Conservation (phyloP, 2,797 vertebrate species). For the Paguma larvata region DNA sequence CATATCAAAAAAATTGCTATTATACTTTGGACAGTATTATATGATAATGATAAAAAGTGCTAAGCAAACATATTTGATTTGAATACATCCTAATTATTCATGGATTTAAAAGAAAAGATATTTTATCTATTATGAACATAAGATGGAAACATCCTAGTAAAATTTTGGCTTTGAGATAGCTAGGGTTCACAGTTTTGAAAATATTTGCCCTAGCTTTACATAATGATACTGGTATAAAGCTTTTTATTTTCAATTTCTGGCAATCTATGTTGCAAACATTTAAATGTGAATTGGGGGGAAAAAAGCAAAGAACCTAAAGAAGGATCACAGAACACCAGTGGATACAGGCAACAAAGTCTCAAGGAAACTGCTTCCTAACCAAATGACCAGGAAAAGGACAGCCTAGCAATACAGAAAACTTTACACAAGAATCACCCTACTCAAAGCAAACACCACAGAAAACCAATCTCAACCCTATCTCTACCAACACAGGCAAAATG, state of each 20-base stretch:
- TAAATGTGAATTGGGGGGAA: background rate
- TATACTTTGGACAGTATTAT: background rate
- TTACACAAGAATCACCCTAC: background rate
- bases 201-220: background rate
- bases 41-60: background rate
- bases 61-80: background rate
- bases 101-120: background rate
- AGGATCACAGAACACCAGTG: background rate
- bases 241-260: constrained; percentile 2
- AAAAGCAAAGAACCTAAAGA: background rate
- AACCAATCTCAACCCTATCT: background rate
- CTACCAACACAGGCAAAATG: background rate
- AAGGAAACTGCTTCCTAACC: background rate
- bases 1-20: constrained; percentile 20
- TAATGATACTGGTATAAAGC: background rate
- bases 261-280: constrained; percentile 1
- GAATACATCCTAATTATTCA: background rate
- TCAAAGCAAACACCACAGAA: background rate
- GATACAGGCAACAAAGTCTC: background rate
- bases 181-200: constrained; percentile 28
- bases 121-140: background rate
- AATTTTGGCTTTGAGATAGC: background rate
- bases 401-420: background rate
- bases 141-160: background rate
- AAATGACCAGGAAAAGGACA: background rate